These are phyloP conservation scores for Apamea sordens DNA, from an alignment of 2,888 invertebrate species.

Conservation along the genomic window DNA sequence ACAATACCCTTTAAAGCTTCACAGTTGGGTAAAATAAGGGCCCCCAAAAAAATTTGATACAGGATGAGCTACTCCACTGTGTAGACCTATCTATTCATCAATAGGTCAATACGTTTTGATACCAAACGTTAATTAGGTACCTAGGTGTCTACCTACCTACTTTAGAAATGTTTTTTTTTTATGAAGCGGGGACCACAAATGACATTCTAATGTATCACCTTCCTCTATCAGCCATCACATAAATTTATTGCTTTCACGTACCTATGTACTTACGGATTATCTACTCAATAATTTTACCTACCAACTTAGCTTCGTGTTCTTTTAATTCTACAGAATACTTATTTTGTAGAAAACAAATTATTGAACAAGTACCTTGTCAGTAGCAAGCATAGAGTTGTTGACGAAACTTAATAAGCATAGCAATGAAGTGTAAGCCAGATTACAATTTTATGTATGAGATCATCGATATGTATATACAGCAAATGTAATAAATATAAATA, in stretches of 20 bases:
- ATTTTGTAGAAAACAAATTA: not conserved
- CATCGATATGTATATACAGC: slow-evolving; percentile 87
- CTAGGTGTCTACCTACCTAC: not conserved
- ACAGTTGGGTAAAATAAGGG: too few species aligned
- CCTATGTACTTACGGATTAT: not conserved
- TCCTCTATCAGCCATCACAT: not conserved
- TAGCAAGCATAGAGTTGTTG: slow-evolving; percentile 38
- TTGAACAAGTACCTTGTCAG: slow-evolving; percentile 12
- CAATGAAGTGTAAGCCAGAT: slow-evolving; percentile 72
- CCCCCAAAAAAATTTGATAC: too few species aligned
- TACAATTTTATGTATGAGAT: slow-evolving; percentile 85
- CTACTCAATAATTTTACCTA: not conserved
- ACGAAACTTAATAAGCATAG: slow-evolving; percentile 66
- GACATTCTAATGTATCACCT: not conserved
- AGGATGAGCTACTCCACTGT: too few species aligned
- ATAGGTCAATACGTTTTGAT: not conserved
- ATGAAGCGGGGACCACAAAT: not conserved
- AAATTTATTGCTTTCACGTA: slow-evolving; percentile 1
- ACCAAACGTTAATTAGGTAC: not conserved
- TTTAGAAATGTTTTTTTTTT: not conserved
- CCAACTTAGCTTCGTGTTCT: not conserved
- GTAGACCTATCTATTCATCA: not conserved
- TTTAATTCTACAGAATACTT: not conserved
- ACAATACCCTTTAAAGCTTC: too few species aligned
- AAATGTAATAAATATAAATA: slow-evolving; percentile 90